Conservation (phyloP, 2,113 vertebrate genomes). For the Nothocercus julius region DNA sequence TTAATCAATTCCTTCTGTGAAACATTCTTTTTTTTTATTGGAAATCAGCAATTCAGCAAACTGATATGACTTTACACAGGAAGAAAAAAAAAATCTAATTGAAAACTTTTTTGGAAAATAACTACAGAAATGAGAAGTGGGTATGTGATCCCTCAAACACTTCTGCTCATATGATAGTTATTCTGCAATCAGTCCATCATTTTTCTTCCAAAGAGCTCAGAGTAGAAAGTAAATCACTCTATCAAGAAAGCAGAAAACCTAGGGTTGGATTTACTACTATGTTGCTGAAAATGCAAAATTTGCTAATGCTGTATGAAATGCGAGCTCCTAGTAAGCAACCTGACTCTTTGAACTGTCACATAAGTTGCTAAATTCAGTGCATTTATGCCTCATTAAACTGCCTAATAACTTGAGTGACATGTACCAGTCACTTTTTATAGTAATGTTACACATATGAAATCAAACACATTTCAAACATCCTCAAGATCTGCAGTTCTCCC, state of each 20-base stretch:
- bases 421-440: constrained; percentile 51
- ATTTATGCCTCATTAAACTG: constrained; percentile 62
- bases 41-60: background rate
- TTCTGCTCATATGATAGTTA: background rate
- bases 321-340: background rate
- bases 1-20: background rate
- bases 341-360: constrained; percentile 2
- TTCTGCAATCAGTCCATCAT: background rate
- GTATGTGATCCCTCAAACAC: background rate
- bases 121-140: background rate
- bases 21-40: background rate
- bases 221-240: background rate
- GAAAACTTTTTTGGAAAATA: background rate
- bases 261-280: background rate
- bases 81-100: background rate
- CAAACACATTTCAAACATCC: constrained; percentile 33
- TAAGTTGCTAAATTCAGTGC: constrained; percentile 60
- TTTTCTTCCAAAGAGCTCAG: background rate
- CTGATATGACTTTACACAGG: background rate
- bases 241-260: background rate
- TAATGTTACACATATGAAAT: constrained; percentile 38
- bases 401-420: constrained; percentile 53
- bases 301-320: constrained; percentile 37
- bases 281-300: constrained; percentile 4
- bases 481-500: constrained; percentile 54